phyloP scores from a whole-genome alignment of 2,888 invertebrate species.

The Andrena dorsata region DNA sequence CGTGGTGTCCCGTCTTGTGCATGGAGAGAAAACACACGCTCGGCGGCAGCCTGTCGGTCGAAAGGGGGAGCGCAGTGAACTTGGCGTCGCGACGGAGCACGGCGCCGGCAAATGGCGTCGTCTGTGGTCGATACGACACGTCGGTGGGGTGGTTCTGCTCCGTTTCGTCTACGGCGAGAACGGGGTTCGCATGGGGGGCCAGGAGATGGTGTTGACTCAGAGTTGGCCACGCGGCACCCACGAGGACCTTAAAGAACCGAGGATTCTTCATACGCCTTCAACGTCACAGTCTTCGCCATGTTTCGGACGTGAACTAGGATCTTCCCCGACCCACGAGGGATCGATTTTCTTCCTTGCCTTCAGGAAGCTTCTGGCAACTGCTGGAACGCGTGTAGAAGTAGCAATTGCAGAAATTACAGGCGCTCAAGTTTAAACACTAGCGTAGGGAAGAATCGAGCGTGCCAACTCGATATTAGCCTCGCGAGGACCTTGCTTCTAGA shows the following conservation, averaged over 20 bases:
- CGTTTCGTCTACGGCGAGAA: slow-evolving; percentile 31
- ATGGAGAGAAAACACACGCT: slow-evolving; percentile 43
- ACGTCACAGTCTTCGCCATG: slow-evolving; percentile 50
- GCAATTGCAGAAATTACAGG: no score
- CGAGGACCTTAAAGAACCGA: slow-evolving; percentile 51
- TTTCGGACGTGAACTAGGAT: slow-evolving; percentile 58
- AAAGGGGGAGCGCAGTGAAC: slow-evolving; percentile 79
- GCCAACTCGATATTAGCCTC: slow-evolving; percentile 36
- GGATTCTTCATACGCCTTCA: background rate
- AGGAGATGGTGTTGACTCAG: slow-evolving; percentile 69
- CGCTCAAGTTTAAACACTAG: no score
- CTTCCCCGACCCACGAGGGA: slow-evolving; percentile 29
- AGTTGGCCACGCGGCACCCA: slow-evolving; percentile 32
- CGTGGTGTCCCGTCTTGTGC: slow-evolving; percentile 25
- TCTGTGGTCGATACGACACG: slow-evolving; percentile 73
- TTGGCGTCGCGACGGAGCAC: slow-evolving; percentile 74
- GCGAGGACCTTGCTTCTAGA: slow-evolving; percentile 3
- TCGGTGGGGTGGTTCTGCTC: slow-evolving; percentile 54
- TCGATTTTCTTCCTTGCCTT: slow-evolving; percentile 43
- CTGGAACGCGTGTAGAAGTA: background rate
- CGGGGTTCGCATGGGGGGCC: slow-evolving; percentile 57
- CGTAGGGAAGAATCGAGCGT: slow-evolving; percentile 23
- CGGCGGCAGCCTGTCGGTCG: slow-evolving; percentile 37
- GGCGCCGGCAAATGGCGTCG: slow-evolving; percentile 79
- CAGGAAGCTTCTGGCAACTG: background rate